These are phyloP conservation scores for Chionomys nivalis DNA, from an alignment of 2,113 vertebrate species.

Conservation along the genomic window DNA sequence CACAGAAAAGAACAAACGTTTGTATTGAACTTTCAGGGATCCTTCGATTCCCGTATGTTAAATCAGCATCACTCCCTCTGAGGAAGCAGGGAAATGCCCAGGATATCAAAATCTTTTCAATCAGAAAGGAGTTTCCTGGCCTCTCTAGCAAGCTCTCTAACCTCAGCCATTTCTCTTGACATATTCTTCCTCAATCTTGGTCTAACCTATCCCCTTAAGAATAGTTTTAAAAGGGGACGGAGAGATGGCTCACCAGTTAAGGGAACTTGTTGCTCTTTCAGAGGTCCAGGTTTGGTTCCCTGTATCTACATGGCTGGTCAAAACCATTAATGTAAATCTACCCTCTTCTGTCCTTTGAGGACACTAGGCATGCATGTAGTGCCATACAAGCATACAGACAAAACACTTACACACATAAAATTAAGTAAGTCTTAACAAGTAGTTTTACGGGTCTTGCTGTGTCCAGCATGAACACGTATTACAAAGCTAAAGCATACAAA, in stretches of 20 bases:
- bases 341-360: not conserved
- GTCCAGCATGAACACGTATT: not conserved
- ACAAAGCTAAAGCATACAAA: constrained; percentile 41
- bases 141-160: not conserved
- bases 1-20: not conserved
- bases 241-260: not conserved
- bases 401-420: not conserved
- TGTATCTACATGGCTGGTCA: not conserved
- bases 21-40: not conserved
- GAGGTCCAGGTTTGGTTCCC: not conserved
- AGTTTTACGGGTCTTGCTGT: not conserved
- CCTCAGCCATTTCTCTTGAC: not conserved
- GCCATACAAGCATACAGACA: not conserved
- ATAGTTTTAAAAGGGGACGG: not conserved
- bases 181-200: constrained; percentile 26
- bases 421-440: not conserved
- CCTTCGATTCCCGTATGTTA: not conserved
- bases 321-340: not conserved
- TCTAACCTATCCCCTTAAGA: constrained; percentile 33
- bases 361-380: not conserved
- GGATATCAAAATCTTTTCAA: not conserved
- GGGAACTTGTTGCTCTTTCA: not conserved
- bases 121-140: not conserved
- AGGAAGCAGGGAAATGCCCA: not conserved
- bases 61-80: not conserved